Percentiles rank a stretch among this genome's conserved stretches.
phyloP scores from a whole-genome alignment of 2,888 invertebrate genomes.

The Nemurella pictetii region DNA sequence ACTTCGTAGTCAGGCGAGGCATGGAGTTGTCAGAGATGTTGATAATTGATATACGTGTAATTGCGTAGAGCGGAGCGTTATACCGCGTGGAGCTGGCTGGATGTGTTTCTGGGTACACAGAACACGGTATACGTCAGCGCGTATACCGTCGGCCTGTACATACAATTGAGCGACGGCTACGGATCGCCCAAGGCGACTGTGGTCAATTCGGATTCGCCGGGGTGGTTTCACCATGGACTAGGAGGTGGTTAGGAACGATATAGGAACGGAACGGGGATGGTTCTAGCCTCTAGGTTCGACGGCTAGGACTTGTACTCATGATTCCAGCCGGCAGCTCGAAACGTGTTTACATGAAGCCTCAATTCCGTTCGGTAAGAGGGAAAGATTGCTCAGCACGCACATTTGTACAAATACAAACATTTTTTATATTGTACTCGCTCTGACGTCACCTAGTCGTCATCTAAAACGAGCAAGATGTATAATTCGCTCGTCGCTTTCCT shows the following conservation, averaged over 20 bases:
- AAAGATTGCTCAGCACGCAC: neutral
- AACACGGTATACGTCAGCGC: too few relatives aligned
- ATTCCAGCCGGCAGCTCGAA: too few relatives aligned
- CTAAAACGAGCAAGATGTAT: neutral
- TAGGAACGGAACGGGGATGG: too few relatives aligned
- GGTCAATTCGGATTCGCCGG: neutral
- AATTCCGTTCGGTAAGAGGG: neutral
- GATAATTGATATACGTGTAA: neutral
- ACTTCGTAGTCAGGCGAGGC: neutral
- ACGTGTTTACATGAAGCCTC: too few relatives aligned
- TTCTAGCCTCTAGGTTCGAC: too few relatives aligned
- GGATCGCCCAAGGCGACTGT: neutral
- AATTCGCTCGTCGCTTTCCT: neutral
- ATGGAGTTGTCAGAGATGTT: neutral
- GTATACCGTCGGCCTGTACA: neutral
- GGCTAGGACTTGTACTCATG: too few relatives aligned
- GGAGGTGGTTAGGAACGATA: neutral
- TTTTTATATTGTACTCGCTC: too few relatives aligned
- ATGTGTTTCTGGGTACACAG: neutral
- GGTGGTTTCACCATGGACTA: neutral
- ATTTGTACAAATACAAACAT: too few relatives aligned
- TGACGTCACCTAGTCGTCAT: neutral
- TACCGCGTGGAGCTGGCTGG: too few relatives aligned
- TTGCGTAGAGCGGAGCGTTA: neutral
- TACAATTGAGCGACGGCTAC: neutral